Base-by-base conservation (phyloP, 2,888 invertebrate species). In the Scaptomyza tumidula region DNA sequence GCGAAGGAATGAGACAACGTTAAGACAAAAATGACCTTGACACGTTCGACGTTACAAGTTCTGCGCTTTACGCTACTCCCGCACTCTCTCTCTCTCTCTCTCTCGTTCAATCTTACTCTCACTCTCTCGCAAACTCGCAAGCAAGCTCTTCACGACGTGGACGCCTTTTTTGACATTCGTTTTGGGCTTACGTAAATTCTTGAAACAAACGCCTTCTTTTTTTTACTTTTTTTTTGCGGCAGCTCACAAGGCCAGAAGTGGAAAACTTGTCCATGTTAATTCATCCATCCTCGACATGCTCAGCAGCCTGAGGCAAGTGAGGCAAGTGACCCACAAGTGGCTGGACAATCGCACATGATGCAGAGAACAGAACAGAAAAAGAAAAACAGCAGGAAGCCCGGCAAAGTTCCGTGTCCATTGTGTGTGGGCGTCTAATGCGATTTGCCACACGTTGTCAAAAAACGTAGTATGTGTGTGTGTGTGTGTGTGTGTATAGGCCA, bases 151-250 rank as follows among this genome's bases (percentile, higher is more conserved):
- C 31, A 11, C 41, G 41, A 44, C 16, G 57, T 56, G 52, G 53
- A 60, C 69, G 60, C 49, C 59, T 72, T 69, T 66, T 66, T 69
- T 70, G 86, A 82, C 88, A 86, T 83, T 83, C 80, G 70, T 50
- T 64, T 62, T 50, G 80, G 80, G 83, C 77, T 86, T 88, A 88
- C 86, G 83, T 86, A 88, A 84, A 84, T 84, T 84, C 48, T 49
- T 37, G 2, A n/a, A 3, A 3, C 1, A 10, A 10, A 13, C 24
- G 19, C 29, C 31, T n/a, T 33, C 9, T n/a, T 43, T 59, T 43
- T 59, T 61, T 59, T 72, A 52, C 24, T 27, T 58, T 62, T 31
- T 27, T 58, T 62, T 31, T 59, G 44, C 43, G 43, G 16, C 56
- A 33, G 46, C 29, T 41, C n/a, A n/a, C 13, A 16, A 19, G 27